phyloP scores from a whole-genome alignment of 1,140 invertebrate genomes.

The Eumeta japonica region DNA sequence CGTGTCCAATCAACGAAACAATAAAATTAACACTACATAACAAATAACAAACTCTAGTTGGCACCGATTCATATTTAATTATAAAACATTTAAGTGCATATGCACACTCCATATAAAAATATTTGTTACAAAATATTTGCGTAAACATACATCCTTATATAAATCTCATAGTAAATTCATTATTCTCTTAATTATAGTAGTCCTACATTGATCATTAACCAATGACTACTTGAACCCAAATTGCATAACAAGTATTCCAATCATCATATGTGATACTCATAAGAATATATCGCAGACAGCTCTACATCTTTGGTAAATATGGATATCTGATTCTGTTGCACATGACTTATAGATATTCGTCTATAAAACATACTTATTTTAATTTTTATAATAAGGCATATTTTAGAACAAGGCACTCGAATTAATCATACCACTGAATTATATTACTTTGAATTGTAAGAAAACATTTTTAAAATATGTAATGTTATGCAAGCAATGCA shows the following conservation, averaged over 20 bases:
- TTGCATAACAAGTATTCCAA: too few relatives aligned
- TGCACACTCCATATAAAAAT: slow-evolving; percentile 55
- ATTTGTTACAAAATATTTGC: slow-evolving; percentile 47
- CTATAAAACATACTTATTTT: too few relatives aligned
- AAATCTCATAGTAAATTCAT: slow-evolving; percentile 53
- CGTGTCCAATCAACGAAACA: slow-evolving; percentile 45
- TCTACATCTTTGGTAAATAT: slow-evolving; percentile 7
- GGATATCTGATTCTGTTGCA: too few relatives aligned
- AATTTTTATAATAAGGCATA: too few relatives aligned
- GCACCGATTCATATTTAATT: slow-evolving; percentile 51
- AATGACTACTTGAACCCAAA: too few relatives aligned
- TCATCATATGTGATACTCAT: too few relatives aligned
- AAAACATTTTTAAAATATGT: too few relatives aligned
- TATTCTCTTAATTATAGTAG: too few relatives aligned
- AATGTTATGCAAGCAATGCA: too few relatives aligned
- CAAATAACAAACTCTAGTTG: slow-evolving; percentile 56
- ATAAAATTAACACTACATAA: slow-evolving; percentile 55
- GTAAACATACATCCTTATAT: slow-evolving; percentile 49
- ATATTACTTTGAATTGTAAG: too few relatives aligned
- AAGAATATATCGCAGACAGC: slow-evolving; percentile 5
- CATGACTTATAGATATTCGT: too few relatives aligned
- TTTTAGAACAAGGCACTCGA: slow-evolving; percentile 7
- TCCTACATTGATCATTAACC: too few relatives aligned
- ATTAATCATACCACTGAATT: slow-evolving; percentile 2
- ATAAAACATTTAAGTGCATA: slow-evolving; percentile 48